phyloP scores from a whole-genome alignment of 2,888 invertebrate genomes.

The Epistrophella euchroma region DNA sequence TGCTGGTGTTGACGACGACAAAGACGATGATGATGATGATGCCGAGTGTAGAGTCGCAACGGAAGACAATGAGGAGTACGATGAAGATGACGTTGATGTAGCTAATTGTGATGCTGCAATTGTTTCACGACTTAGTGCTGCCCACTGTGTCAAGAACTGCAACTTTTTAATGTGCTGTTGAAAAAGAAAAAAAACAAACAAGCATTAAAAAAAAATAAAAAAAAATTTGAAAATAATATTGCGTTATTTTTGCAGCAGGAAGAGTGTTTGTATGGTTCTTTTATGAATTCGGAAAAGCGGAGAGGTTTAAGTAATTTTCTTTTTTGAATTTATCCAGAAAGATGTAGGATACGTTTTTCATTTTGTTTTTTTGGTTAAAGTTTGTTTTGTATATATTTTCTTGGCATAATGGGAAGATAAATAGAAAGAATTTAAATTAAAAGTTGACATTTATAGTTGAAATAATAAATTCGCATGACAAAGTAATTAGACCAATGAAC shows the following conservation, averaged over 20 bases:
- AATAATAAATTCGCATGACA: neutral
- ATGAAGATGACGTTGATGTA: constrained; percentile 81
- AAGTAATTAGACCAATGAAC: neutral
- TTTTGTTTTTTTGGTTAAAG: neutral
- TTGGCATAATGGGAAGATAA: neutral
- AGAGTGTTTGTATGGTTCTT: constrained; percentile 18
- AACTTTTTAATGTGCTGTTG: constrained; percentile 84
- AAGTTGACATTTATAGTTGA: neutral
- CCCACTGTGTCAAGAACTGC: constrained; percentile 83
- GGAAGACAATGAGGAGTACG: constrained; percentile 73
- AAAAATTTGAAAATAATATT: constrained; percentile 17
- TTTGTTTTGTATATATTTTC: neutral
- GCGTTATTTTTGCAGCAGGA: constrained; percentile 15
- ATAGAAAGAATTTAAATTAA: neutral
- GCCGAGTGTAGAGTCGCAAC: constrained; percentile 66
- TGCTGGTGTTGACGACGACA: constrained; percentile 57
- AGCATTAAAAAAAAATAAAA: constrained; percentile 45
- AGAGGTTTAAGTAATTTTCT: constrained; percentile 13
- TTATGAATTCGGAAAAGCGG: neutral
- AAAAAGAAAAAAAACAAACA: neutral
- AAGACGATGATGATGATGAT: constrained; percentile 76
- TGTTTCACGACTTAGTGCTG: constrained; percentile 83
- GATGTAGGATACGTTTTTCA: neutral
- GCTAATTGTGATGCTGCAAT: constrained; percentile 84
- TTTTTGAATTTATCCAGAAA: neutral